Evolutionary conservation across 2,888 invertebrate species (phyloP).

Genomic region (Amphimallon solstitiale): DNA sequence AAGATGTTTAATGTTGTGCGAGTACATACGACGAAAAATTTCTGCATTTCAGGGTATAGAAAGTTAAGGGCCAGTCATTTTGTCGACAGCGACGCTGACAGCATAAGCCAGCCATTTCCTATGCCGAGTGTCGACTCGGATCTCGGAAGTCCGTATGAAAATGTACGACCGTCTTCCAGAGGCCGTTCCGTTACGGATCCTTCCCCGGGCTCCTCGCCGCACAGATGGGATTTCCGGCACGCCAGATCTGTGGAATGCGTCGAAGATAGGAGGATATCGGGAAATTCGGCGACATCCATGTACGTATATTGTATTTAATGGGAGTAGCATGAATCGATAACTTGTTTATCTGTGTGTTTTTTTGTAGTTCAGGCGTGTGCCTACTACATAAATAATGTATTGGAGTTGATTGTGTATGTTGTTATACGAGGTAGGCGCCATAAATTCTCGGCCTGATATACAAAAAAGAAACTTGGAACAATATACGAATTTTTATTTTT

Average conservation of each 20-base stretch:
- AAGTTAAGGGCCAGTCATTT: slow-evolving; percentile 45
- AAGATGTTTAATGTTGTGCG: not conserved
- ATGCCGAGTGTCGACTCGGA: slow-evolving; percentile 71
- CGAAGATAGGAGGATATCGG: slow-evolving; percentile 68
- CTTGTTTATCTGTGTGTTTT: too few relatives aligned
- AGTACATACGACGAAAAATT: not conserved
- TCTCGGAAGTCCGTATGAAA: slow-evolving; percentile 73
- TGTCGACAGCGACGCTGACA: slow-evolving; percentile 61
- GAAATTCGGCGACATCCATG: slow-evolving; percentile 69
- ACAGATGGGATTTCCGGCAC: slow-evolving; percentile 67
- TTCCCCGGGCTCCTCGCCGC: slow-evolving; percentile 68
- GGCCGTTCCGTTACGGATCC: slow-evolving; percentile 63
- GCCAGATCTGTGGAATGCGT: slow-evolving; percentile 62
- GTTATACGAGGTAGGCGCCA: too few relatives aligned
- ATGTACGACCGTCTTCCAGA: slow-evolving; percentile 67
- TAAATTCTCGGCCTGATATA: too few relatives aligned
- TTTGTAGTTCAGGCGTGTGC: too few relatives aligned
- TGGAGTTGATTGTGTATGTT: too few relatives aligned
- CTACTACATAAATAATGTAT: too few relatives aligned
- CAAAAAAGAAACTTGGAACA: too few relatives aligned
- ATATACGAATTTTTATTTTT: too few relatives aligned
- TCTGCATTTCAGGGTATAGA: slow-evolving; percentile 41
- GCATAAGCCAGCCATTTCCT: slow-evolving; percentile 68
- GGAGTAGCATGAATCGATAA: too few relatives aligned
- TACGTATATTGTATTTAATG: slow-evolving; percentile 58